A percentile compares a stretch with the other conserved stretches of the same genome.
These are phyloP conservation scores for Falco peregrinus DNA, from an alignment of 2,797 vertebrate genomes.

Conservation along the genomic window DNA sequence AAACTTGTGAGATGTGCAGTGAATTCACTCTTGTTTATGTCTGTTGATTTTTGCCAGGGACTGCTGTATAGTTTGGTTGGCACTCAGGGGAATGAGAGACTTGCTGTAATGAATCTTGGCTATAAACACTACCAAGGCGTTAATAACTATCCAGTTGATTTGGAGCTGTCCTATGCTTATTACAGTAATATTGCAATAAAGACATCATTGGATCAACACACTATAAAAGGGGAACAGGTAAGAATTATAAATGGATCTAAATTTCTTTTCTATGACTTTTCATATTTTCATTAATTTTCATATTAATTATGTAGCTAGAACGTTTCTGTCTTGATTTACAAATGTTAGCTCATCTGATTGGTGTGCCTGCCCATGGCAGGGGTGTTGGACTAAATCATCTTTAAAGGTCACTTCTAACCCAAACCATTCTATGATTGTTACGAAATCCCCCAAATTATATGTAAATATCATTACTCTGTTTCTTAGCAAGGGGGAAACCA, in stretches of 20 bases:
- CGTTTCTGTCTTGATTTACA: background rate
- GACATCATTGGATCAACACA: slow-evolving; percentile 78
- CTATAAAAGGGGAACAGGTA: slow-evolving; percentile 80
- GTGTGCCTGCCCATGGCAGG: background rate
- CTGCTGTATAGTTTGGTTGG: slow-evolving; percentile 91
- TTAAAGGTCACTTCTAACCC: background rate
- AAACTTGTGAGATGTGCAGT: background rate
- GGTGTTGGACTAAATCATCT: background rate
- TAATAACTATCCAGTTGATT: slow-evolving; percentile 86
- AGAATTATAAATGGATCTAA: background rate
- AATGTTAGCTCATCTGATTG: background rate
- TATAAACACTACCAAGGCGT: slow-evolving; percentile 92
- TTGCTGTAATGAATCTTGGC: slow-evolving; percentile 91
- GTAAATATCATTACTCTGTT: background rate
- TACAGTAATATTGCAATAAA: slow-evolving; percentile 87
- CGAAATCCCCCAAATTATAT: background rate
- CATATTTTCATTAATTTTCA: no score
- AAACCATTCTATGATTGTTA: background rate
- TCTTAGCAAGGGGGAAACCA: background rate
- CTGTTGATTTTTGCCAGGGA: slow-evolving; percentile 79
- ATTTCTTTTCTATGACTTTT: background rate
- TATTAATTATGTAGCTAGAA: background rate
- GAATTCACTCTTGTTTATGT: background rate
- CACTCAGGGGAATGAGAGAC: slow-evolving; percentile 81
- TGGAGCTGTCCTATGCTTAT: slow-evolving; percentile 87